Conservation (phyloP, 1,140 invertebrate species). For the Batillaria attramentaria region DNA sequence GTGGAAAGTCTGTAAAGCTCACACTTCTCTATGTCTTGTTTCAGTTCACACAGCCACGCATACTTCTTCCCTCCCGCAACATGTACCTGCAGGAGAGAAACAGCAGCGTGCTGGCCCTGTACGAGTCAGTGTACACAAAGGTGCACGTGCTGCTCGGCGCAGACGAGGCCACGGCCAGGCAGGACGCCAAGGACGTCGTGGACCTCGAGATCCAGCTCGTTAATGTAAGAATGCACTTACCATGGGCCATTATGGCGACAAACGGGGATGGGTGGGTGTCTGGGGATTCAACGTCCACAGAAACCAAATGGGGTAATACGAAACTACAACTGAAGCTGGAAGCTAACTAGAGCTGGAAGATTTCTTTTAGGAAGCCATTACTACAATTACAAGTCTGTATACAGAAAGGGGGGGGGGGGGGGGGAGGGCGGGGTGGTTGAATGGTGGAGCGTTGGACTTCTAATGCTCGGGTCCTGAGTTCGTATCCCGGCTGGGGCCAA, state of each 20-base stretch:
- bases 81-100: slow-evolving; percentile 84
- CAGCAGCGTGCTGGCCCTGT: slow-evolving; percentile 76
- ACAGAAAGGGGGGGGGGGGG: background rate
- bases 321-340: background rate
- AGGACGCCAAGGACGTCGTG: slow-evolving; percentile 81
- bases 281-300: background rate
- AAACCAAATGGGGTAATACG: too few species aligned
- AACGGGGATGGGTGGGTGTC: background rate
- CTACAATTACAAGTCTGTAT: background rate
- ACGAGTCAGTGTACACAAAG: slow-evolving; percentile 84
- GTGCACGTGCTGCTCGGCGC: slow-evolving; percentile 83
- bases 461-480: too few species aligned
- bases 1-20: too few species aligned
- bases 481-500: too few species aligned
- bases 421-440: too few species aligned
- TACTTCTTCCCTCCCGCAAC: slow-evolving; percentile 83
- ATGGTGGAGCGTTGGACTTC: too few species aligned
- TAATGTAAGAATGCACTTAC: slow-evolving; percentile 73
- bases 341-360: too few species aligned
- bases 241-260: background rate
- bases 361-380: background rate
- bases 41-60: slow-evolving; percentile 85
- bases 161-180: slow-evolving; percentile 72
- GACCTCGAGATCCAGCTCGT: slow-evolving; percentile 85
- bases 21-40: slow-evolving; percentile 38